Evolutionary conservation across 2,113 vertebrate genomes (phyloP), one percentile per base, ranked within the genome.

Genomic region (Microcebus griseorufus): DNA sequence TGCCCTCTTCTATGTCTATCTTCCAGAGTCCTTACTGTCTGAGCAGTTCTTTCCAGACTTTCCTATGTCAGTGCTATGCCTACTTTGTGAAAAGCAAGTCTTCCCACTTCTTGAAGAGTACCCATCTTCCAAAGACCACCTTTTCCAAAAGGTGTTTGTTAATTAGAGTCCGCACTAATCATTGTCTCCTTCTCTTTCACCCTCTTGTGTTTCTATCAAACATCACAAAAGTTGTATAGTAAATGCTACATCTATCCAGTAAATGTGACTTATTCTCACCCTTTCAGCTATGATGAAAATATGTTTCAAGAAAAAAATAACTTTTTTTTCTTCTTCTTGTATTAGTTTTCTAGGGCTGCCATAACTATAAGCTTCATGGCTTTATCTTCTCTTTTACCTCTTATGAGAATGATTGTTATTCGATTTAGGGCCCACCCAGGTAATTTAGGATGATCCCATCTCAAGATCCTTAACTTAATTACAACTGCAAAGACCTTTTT

Each of bases 101-200:
- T 12, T 45, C 45, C 4, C 25, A 1, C 4, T 75, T 75, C 37
- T 82, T 13, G 6, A 20, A 23, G 14, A 6, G n/a, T 29, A 16
- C 3, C 22, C 27, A 58, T 75, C 25, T 29, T 29, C 67, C 29
- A 37, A 67, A 12, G 12, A 0, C 3, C 11, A 64, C 8, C 20
- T 16, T 84, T 20, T 27, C 13, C 32, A 76, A 17, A 69, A 75
- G 42, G 55, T 4, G 55, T 73, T 32, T 32, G 22, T 20, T 58
- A 75, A 27, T 76, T 10, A 20, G 18, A 62, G 29, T 73, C 22
- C 18, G 32, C 11, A 20, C 5, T 32, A 48, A 29, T 23, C 17
- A 39, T 18, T n/a, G 9, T n/a, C 65, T 39, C 5, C 48, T 20
- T 12, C 0, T 11, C 0, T 60, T 42, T 48, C 7, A n/a, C 4